Base-by-base conservation (phyloP, 2,888 invertebrate species). In the Drosophila testacea region DNA sequence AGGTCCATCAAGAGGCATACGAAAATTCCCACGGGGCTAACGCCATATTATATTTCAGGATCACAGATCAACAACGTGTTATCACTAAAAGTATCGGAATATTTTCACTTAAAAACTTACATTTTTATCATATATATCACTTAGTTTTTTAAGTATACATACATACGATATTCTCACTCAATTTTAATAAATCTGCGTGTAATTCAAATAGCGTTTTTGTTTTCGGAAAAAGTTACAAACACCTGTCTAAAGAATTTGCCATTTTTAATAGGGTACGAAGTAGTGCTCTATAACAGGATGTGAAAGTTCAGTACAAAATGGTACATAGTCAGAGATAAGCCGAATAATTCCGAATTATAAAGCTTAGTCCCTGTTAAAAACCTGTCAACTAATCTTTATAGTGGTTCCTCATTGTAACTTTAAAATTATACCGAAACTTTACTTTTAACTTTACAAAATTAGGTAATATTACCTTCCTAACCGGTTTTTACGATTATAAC, bases 101-200 rank as follows among this genome's bases (percentile, higher is more conserved):
- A 7, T 32, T 32, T 16, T 34, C 48, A 48, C 48, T 27, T 27
- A 22, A 32, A 6, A 34, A 11, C 6, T 13, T 47, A 30, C 7
- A 13, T 30, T 13, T 11, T 22, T 36, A 22, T 34, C 4, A 22
- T 34, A 27, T 44, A 11, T 27, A 27, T 27, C 44, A 22, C 11
- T 34, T 36, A 10, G 22, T 22, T 22, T 7, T 22, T 6, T 36
- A 34, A 34, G 38, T 22, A 22, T 22, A 22, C 22, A 2, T 22
- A 22, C 36, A 38, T 9, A 51, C 27, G 16, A 38, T 51, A 38
- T 27, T 38, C 51, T 51, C 28, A 51, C 38, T 51, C 28, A 51
- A 27, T 51, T 51, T 13, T 2, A 51, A 51, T 51, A 51, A 51
- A 51, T 51, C 27, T 51, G 9, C 4, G 13, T 51, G 51, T 51